These are phyloP conservation scores for Myotis findleyi DNA, from an alignment of 2,797 vertebrate genomes.

Conservation along the genomic window DNA sequence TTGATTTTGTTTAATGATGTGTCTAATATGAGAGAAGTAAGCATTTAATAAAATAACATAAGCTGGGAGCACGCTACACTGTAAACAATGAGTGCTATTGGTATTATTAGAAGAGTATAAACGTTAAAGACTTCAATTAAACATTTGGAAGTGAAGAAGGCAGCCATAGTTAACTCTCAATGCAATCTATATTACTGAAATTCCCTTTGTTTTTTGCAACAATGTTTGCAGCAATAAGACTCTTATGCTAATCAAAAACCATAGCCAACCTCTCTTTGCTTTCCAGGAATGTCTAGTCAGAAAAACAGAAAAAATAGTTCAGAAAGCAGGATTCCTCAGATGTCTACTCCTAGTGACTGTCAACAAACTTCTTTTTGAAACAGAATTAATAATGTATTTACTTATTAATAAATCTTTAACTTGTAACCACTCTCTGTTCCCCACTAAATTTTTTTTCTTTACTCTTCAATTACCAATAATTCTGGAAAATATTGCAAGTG, in stretches of 20 bases:
- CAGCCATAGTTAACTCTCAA: neutral
- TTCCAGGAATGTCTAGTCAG: neutral
- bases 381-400: conserved; percentile 33
- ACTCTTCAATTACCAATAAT: conserved; percentile 3
- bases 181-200: neutral
- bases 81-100: neutral
- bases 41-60: neutral
- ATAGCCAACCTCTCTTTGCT: neutral
- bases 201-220: neutral
- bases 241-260: neutral
- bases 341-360: neutral
- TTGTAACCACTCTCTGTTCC: neutral
- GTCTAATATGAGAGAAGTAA: neutral
- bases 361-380: neutral
- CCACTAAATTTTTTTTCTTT: neutral
- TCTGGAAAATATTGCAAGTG: neutral
- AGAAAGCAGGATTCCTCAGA: neutral
- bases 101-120: neutral
- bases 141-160: neutral
- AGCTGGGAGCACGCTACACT: neutral
- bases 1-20: neutral
- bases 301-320: neutral
- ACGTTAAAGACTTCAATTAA: neutral
- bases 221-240: neutral
- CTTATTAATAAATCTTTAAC: neutral